Base-by-base conservation (phyloP, 2,797 vertebrate species). In the Eptatretus atami region DNA sequence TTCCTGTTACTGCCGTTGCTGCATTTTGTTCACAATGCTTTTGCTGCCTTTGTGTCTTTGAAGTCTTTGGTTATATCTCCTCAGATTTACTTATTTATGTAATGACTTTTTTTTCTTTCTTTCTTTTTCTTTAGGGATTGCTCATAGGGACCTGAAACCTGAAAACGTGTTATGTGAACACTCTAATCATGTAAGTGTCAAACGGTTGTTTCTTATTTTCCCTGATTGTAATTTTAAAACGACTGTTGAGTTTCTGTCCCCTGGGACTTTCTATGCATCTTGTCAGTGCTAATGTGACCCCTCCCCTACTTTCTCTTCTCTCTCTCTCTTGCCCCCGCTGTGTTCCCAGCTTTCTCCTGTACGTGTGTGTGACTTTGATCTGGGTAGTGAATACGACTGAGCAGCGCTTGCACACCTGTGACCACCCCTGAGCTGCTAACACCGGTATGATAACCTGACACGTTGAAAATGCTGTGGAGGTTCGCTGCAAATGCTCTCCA, bases 81-180 rank as follows among this genome's bases (percentile, higher is more conserved):
- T 19, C 1, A 13, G 25, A 19, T 63, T 11, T 3, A 25, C 53
- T 64, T 53, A 25, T 53, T 64, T 53, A 15, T 66, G 14, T 63
- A 6, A 65, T 65, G 15, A 64, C 6, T 19, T 6, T 25, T 15
- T 15, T 61, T 53, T 44, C 19, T 19, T 19, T 19, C 19, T 19
- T 19, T 19, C 19, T 61, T n/a, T n/a, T n/a, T 65, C 3, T 63
- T 15, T 67, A 96, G 90, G 87, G 73, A 96, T 94, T 66, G 88
- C 90, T 52, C 90, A 95, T 71, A 77, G 90, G 75, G 88, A 96
- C 74, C 76, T 96, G 64, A 96, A 96, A 73, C 86, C 88, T 1
- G 88, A 96, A 73, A 96, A 96, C 71, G 95, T 95, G 70, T 79
- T 96, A 68, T 96, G 88, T 69, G 82, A 95, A 74, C 79, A 81